Conservation (phyloP, 2,888 invertebrate species). For the Cheiracanthium punctorium region DNA sequence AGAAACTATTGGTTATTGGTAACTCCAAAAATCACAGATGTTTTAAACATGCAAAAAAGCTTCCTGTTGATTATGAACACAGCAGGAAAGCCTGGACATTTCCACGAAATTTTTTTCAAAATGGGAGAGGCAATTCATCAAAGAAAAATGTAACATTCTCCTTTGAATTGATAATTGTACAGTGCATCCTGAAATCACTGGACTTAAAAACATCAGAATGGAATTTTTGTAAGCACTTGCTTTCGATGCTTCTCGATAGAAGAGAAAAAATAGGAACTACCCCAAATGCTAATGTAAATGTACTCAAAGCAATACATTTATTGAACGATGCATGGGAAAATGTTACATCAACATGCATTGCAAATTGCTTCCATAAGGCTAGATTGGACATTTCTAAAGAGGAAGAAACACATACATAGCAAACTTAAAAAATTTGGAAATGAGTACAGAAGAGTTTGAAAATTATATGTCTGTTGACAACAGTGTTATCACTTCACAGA, state of each 20-base stretch:
- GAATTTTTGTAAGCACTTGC: not conserved
- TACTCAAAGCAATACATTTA: not conserved
- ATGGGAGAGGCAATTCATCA: not conserved
- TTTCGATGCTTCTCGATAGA: not conserved
- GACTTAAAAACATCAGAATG: not conserved
- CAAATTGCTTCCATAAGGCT: no score
- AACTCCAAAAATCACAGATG: not conserved
- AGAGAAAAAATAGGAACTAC: not conserved
- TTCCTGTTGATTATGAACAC: not conserved
- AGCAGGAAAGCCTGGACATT: not conserved
- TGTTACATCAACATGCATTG: no score
- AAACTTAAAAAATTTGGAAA: no score
- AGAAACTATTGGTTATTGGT: slow-evolving; percentile 16
- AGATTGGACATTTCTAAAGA: no score
- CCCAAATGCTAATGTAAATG: not conserved
- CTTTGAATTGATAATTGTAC: not conserved
- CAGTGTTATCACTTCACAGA: no score
- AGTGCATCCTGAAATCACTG: not conserved
- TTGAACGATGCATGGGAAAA: not conserved
- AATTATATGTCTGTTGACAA: no score
- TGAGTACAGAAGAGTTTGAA: no score
- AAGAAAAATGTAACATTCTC: not conserved
- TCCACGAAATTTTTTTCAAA: not conserved
- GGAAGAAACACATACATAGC: no score
- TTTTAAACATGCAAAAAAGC: not conserved